Base-by-base conservation (phyloP, 2,113 vertebrate species). In the Tragulus kanchil region DNA sequence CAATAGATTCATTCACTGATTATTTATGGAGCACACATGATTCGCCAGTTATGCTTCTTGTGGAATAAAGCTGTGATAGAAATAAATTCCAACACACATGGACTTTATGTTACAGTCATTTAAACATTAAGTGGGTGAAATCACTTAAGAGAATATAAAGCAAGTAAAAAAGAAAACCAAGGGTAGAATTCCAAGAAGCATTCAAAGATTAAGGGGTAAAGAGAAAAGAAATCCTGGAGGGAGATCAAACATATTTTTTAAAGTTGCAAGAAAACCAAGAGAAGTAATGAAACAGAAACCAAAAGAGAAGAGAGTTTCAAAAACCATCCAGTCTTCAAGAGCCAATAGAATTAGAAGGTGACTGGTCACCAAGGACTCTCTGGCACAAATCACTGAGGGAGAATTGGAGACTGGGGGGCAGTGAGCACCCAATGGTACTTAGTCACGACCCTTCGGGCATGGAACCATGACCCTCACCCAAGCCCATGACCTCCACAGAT, bases 61-160 rank as follows among this genome's bases (percentile, higher is more conserved):
- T 42, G 48, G 14, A 59, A 50, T 50, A 59, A 9, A 88, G 21
- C 25, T 61, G 6, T 25, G 62, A 84, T 86, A 61, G 91, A 89
- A 86, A 69, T 64, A 65, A 77, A 90, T 58, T 78, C 77, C 64
- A 90, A 42, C 12, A 21, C 54, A 23, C 9, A 0, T 58, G 65
- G 73, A 73, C 88, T 77, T 82, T 73, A 77, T 81, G 62, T 85
- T 81, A 91, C 36, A 89, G 31, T 90, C 67, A 88, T 65, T 84
- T 45, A 79, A 91, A 71, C 45, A 36, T 64, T 23, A 59, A 95
- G 36, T 89, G 28, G 56, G 31, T n/a, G 23, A 85, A 73, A 83
- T 64, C 36, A 90, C 75, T 87, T 67, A 90, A 50, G 90, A 92
- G 61, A 69, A 54, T 42, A 62, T 23, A 52, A 23, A 82, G 13